Percentiles rank a stretch among this genome's conserved stretches.
Conservation (phyloP, 2,113 vertebrate genomes). For the Trematomus loennbergii region DNA sequence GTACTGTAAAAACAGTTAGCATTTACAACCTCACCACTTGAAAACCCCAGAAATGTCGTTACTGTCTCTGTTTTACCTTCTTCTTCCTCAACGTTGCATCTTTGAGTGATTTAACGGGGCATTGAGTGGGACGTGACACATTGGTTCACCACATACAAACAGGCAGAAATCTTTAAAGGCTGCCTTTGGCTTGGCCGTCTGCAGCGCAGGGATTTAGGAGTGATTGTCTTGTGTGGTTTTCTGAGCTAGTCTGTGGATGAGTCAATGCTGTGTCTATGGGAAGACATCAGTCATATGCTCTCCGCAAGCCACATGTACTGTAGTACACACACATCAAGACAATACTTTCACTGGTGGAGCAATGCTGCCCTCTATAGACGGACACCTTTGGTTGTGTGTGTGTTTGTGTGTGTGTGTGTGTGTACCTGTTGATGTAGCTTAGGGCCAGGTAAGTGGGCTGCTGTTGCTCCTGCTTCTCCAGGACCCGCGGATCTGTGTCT, state of each 20-base stretch:
- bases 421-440: conserved; percentile 98
- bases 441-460: conserved; percentile 98
- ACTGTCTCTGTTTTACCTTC: conserved; percentile 24
- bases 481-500: conserved; percentile 98
- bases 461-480: conserved; percentile 99
- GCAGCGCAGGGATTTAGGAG: conserved; percentile 31
- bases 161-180: conserved; percentile 16
- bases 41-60: conserved; percentile 59
- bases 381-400: neutral
- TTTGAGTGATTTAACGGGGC: conserved; percentile 57
- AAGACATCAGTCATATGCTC: conserved; percentile 63
- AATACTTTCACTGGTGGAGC: conserved; percentile 42
- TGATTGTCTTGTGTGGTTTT: conserved; percentile 69
- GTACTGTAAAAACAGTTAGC: conserved; percentile 53
- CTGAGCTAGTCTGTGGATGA: conserved; percentile 58
- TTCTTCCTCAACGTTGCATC: conserved; percentile 31
- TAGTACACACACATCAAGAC: conserved; percentile 3
- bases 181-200: conserved; percentile 24
- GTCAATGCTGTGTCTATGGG: conserved; percentile 68
- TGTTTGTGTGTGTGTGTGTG: conserved; percentile 14
- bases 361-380: conserved; percentile 67
- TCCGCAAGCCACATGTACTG: conserved; percentile 45
- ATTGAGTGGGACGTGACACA: conserved; percentile 55
- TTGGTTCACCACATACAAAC: conserved; percentile 62
- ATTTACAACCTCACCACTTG: conserved; percentile 62